Percentiles rank a stretch among this genome's conserved stretches.
phyloP scores from a whole-genome alignment of 2,113 vertebrate species.

The Micromys minutus region DNA sequence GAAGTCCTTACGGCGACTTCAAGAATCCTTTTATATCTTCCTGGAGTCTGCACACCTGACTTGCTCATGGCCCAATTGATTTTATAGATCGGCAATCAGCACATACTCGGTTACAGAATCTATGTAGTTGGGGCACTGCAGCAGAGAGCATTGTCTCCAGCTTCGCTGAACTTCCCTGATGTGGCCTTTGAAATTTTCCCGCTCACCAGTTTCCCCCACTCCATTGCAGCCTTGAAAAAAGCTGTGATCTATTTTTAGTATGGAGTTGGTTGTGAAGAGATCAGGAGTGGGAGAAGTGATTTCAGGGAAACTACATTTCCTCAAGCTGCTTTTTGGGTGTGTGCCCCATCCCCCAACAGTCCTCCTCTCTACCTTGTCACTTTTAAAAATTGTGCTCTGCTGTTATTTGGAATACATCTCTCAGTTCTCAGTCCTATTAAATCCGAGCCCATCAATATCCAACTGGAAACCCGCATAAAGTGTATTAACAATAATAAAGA shows the following conservation, averaged over 20 bases:
- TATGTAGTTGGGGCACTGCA: not conserved
- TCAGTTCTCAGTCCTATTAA: not conserved
- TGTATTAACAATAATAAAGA: not conserved
- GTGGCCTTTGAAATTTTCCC: constrained; percentile 62
- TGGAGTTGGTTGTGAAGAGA: not conserved
- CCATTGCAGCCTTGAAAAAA: constrained; percentile 45
- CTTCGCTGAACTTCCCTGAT: not conserved
- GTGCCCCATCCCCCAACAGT: not conserved
- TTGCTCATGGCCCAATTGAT: not conserved
- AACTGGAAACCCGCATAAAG: not conserved
- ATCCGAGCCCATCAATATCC: not conserved
- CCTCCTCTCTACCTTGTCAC: not conserved
- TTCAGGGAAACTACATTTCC: not conserved
- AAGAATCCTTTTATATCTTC: not conserved
- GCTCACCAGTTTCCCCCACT: not conserved
- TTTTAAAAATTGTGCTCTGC: not conserved
- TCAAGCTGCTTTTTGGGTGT: not conserved
- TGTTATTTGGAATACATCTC: not conserved
- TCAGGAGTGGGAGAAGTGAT: not conserved
- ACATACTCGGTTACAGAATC: not conserved
- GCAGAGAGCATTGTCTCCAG: not conserved
- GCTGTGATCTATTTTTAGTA: constrained; percentile 39
- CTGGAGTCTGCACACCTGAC: not conserved
- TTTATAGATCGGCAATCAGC: not conserved
- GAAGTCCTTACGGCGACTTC: not conserved